phyloP scores from a whole-genome alignment of 2,113 vertebrate species.

The Leucosticte australis region DNA sequence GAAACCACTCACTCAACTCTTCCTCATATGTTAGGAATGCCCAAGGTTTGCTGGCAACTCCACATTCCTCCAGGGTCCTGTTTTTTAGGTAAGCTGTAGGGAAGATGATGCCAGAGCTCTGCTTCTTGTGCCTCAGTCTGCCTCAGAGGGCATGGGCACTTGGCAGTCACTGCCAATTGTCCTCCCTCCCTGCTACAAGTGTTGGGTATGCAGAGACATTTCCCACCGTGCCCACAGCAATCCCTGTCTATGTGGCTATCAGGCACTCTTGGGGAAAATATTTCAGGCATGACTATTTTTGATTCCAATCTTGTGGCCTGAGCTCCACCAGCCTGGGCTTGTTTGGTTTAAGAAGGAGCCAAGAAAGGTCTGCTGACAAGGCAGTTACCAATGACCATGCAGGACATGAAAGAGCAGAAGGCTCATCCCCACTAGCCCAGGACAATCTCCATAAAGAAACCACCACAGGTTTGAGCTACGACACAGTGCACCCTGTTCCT shows the following conservation, averaged over 20 bases:
- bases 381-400: background rate
- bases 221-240: background rate
- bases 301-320: background rate
- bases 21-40: background rate
- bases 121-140: background rate
- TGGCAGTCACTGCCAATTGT: background rate
- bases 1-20: background rate
- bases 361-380: background rate
- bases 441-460: background rate
- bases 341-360: background rate
- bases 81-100: background rate
- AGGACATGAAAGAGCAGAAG: background rate
- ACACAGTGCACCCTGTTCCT: background rate
- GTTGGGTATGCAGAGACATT: background rate
- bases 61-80: background rate
- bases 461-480: background rate
- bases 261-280: background rate
- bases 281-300: background rate
- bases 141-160: background rate
- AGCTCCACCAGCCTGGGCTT: background rate
- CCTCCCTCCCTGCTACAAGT: background rate
- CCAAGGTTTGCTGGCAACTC: background rate
- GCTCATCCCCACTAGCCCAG: background rate
- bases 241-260: background rate
- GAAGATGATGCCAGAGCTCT: background rate